These are phyloP conservation scores for Drosophila yakuba DNA, from an alignment of 1,140 invertebrate genomes.

Conservation along the genomic window DNA sequence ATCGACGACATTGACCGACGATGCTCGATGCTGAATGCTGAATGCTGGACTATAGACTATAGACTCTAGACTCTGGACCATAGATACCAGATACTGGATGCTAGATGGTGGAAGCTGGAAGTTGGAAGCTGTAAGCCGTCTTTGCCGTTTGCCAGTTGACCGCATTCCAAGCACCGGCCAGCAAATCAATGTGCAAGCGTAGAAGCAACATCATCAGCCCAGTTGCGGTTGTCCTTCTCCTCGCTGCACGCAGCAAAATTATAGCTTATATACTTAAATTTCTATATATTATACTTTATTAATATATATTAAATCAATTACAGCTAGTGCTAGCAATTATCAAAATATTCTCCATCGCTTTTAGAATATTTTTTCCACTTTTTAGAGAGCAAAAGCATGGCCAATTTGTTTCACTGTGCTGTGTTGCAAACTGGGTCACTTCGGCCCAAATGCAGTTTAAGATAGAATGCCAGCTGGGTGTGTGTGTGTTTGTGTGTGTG, in stretches of 20 bases:
- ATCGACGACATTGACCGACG: constrained; percentile 72
- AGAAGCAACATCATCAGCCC: constrained; percentile 44
- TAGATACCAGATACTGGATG: constrained; percentile 7
- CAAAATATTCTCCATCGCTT: too few species aligned
- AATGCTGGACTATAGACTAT: neutral
- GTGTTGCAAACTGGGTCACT: constrained; percentile 65
- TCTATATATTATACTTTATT: neutral
- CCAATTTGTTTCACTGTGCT: constrained; percentile 12
- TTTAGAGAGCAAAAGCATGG: neutral
- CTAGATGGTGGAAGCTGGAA: neutral
- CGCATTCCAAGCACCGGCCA: constrained; percentile 67
- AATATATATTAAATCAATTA: too few species aligned
- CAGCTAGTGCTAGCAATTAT: too few species aligned
- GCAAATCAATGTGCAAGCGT: constrained; percentile 75
- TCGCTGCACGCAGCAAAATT: constrained; percentile 21
- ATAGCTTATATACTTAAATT: too few species aligned
- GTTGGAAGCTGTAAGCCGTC: constrained; percentile 43
- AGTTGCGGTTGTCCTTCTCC: constrained; percentile 41
- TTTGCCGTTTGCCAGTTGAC: constrained; percentile 68
- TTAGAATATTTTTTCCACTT: neutral
- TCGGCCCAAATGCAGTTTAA: constrained; percentile 58
- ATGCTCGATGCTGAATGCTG: constrained; percentile 22
- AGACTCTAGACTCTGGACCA: neutral
- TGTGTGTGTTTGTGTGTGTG: constrained; percentile 11
- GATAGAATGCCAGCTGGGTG: constrained; percentile 24